Conservation (phyloP, 2,888 invertebrate species). For the Drosophila mettleri region DNA sequence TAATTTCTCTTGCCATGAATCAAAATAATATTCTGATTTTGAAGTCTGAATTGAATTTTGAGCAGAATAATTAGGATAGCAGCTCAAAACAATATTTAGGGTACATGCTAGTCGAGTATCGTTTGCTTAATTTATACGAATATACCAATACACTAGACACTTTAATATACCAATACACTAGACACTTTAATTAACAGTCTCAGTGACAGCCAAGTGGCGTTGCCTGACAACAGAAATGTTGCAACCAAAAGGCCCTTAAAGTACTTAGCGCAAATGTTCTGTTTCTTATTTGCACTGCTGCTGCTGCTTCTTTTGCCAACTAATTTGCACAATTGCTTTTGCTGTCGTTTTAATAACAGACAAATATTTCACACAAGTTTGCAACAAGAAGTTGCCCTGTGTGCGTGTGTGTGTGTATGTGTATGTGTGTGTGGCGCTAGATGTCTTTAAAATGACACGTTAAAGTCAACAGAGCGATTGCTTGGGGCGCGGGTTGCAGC, state of each 20-base stretch:
- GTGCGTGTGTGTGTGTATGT: neutral
- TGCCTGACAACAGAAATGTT: slow-evolving; percentile 1
- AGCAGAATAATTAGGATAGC: neutral
- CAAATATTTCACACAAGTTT: slow-evolving; percentile 23
- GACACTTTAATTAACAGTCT: neutral
- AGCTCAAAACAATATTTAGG: neutral
- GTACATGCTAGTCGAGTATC: neutral
- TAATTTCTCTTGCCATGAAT: no score
- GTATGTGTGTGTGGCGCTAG: no score
- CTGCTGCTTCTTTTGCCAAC: neutral
- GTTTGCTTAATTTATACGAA: neutral
- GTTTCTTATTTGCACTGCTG: neutral
- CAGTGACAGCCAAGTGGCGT: neutral
- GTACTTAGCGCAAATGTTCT: slow-evolving; percentile 7
- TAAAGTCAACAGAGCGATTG: slow-evolving; percentile 11
- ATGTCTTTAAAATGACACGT: slow-evolving; percentile 5
- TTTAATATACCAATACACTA: neutral
- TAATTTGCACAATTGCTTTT: slow-evolving; percentile 40
- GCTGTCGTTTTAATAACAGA: slow-evolving; percentile 42
- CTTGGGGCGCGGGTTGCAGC: neutral
- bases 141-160: neutral
- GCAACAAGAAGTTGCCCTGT: neutral
- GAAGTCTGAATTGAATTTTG: neutral
- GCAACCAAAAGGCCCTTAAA: slow-evolving; percentile 16
- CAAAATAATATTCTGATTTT: no score